These are phyloP conservation scores for Garrulus glandarius DNA, from an alignment of 2,797 vertebrate species.

Conservation along the genomic window DNA sequence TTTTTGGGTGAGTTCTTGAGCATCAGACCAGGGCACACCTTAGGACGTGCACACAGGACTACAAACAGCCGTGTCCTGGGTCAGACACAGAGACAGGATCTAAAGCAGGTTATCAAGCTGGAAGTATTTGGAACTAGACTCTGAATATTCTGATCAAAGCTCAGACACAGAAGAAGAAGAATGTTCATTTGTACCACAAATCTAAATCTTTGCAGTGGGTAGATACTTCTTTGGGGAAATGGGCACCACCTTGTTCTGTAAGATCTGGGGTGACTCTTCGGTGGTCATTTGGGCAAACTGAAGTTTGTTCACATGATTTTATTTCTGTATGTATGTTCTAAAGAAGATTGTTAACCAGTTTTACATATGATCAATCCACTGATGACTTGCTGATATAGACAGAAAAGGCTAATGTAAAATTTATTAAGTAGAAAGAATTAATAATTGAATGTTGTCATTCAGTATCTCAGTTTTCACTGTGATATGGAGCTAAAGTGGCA, in stretches of 20 bases:
- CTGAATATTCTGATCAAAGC: background rate
- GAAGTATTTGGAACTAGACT: background rate
- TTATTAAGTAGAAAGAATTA: background rate
- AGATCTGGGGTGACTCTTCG: background rate
- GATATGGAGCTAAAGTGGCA: background rate
- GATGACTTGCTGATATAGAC: background rate
- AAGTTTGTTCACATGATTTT: background rate
- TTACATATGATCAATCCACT: too few species aligned
- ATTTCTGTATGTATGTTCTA: background rate
- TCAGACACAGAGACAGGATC: background rate
- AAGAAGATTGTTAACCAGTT: background rate
- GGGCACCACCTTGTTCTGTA: fast-evolving
- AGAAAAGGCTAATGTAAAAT: background rate
- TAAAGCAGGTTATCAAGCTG: background rate
- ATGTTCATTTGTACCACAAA: background rate
- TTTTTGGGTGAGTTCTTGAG: background rate
- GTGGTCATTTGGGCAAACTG: background rate
- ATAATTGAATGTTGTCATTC: background rate
- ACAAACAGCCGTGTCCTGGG: background rate
- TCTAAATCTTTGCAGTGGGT: background rate
- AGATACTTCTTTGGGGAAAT: background rate
- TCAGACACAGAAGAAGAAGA: background rate
- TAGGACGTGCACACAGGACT: background rate
- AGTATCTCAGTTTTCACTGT: background rate
- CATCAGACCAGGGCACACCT: background rate